Conservation (phyloP, 2,113 vertebrate genomes). For the Ptychochromis oligacanthus region DNA sequence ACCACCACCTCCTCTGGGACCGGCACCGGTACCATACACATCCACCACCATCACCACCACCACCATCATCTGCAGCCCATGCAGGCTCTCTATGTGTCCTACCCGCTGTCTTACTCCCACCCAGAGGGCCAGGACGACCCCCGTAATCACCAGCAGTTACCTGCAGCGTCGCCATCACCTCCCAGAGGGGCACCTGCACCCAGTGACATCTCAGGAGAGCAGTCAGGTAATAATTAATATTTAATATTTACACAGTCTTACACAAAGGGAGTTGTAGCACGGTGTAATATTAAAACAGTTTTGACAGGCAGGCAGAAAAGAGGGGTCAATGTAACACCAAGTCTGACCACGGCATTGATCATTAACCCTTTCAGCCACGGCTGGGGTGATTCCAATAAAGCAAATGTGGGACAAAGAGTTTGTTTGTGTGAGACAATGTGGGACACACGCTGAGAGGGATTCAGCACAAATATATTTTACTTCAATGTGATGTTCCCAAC, state of each 20-base stretch:
- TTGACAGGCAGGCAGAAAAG: background rate
- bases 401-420: background rate
- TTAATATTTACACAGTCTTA: background rate
- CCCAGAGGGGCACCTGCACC: background rate
- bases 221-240: conserved; percentile 49
- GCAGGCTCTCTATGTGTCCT: conserved; percentile 27
- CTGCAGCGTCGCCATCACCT: background rate
- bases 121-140: conserved; percentile 17
- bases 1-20: background rate
- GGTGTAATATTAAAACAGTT: background rate
- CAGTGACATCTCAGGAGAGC: conserved; percentile 23
- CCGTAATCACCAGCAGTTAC: conserved; percentile 27
- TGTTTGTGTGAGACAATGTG: background rate
- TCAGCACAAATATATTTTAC: background rate
- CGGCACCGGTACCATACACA: background rate
- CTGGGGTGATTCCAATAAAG: background rate
- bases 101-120: conserved; percentile 26
- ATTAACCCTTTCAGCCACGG: background rate
- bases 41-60: background rate
- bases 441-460: background rate
- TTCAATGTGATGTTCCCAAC: too few relatives aligned
- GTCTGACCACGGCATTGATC: background rate
- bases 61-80: conserved; percentile 27
- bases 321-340: background rate
- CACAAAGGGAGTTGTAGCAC: background rate